Base-by-base conservation (phyloP, 2,888 invertebrate species). In the Drosophila anceps region DNA sequence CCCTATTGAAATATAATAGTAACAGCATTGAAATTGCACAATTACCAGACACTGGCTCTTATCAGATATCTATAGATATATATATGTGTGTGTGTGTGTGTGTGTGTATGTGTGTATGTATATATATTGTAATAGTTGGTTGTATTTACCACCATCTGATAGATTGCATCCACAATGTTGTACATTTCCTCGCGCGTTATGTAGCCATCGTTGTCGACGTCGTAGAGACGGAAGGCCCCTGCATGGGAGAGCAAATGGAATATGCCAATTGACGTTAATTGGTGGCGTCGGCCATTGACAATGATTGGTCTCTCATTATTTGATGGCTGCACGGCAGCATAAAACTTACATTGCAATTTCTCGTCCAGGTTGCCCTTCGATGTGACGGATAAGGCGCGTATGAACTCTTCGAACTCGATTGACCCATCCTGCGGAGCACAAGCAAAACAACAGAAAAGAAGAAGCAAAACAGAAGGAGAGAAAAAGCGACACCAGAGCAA, bases 371-470 rank as follows among this genome's bases (percentile, higher is more conserved):
- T 98, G 81, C 99, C 99, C 92, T 99, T 95, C 93, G 99, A 99
- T 95, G 99, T 99, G 92, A 99, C 98, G 88, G 99, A 99, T 79
- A 99, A 94, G 73, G 99, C 99, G 93, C 98, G 95, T 92, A 99
- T 99, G 94, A 99, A 99, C 94, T 99, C 99, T 94, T 98, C 98
- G 93, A 99, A 99, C 93, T 99, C 98, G 93, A 99, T 99, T 91
- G 98, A 98, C 79, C 99, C 99, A 93, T 99, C 99, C 99, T 99
- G 60, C 15, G 31, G 29, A 59, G 48, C 54, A 43, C 31, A 46
- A 71, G 64, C 44, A 62, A 65, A 60, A 46, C 41, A 54, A 70
- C 51, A 60, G 46, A 53, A 50, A 59, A 29, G n/a, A 12, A 31
- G 20, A 54, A 54, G 13, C 39, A 63, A 54, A 67, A 41, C 54